Base-by-base conservation (phyloP, 2,113 vertebrate genomes). In the Callocephalon fimbriatum region DNA sequence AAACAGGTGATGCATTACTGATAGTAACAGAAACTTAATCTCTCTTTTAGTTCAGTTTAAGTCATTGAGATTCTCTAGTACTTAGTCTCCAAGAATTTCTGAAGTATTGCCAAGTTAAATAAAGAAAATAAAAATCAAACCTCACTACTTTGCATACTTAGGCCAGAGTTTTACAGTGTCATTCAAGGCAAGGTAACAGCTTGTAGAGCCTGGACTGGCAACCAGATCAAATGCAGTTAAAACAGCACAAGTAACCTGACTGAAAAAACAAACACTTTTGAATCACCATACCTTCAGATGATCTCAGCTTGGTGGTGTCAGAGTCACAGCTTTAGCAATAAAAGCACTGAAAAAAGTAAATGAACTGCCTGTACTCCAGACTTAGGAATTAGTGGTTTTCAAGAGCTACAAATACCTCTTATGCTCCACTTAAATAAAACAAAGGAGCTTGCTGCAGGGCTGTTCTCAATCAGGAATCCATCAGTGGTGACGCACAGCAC, bases 331-430 rank as follows among this genome's bases (percentile, higher is more conserved):
- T 88, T 32, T 71, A 56, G 67, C 45, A 47, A 0, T 3, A 32
- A 45, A 5, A 66, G 47, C 8, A 21, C 3, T 32, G 71, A 7
- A 75, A 61, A 70, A 80, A 78, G 74, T 3, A 47, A 90, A 50
- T 2, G 1, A 86, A 31, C 45, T 58, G 10, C n/a, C 15, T 58
- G 4, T 14, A 19, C 22, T 86, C 7, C 12, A 38, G 1, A 9
- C 4, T 48, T 32, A 37, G 9, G 21, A 73, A 71, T 6, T 6
- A 11, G 4, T 2, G 1, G 11, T 0, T 59, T 53, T 19, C 32
- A 50, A 10, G 71, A 72, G 18, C 2, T 15, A 11, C 20, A 61
- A 80, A 10, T 5, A 11, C 3, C 21, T 86, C 10, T n/a, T 38
- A 2, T 8, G 4, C 78, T 70, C 37, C 21, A 22, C n/a, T 68